Conservation (phyloP, 2,888 invertebrate species). For the Apocheima hispidaria region DNA sequence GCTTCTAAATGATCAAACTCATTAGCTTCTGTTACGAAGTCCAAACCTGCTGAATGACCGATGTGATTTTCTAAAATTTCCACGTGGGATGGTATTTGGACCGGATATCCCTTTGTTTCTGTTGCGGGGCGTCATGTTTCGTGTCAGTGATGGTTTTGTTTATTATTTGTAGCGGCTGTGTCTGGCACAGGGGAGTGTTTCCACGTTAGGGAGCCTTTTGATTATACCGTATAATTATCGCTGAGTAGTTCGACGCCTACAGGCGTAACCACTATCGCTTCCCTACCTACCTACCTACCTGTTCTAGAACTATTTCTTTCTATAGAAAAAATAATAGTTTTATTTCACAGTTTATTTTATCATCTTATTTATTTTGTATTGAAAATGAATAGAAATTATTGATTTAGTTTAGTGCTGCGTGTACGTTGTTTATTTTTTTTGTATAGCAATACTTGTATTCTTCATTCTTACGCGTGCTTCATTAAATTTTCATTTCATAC, state of each 20-base stretch:
- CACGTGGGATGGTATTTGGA: constrained; percentile 54
- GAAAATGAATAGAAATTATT: neutral
- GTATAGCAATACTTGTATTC: too few relatives aligned
- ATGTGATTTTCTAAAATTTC: constrained; percentile 52
- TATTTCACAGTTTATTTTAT: neutral
- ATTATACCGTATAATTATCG: constrained; percentile 62
- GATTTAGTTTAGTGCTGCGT: neutral
- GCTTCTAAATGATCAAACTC: constrained; percentile 33
- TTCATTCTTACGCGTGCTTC: constrained; percentile 4
- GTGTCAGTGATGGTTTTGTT: constrained; percentile 73
- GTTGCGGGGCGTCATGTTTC: constrained; percentile 68
- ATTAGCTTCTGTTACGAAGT: constrained; percentile 31
- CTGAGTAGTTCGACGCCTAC: constrained; percentile 49
- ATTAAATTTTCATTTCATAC: neutral
- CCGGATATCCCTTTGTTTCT: constrained; percentile 78
- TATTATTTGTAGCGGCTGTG: constrained; percentile 70
- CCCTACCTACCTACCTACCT: too few relatives aligned
- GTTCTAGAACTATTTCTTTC: neutral
- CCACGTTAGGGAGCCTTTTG: constrained; percentile 65
- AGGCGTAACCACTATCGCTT: constrained; percentile 9
- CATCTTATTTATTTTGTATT: neutral
- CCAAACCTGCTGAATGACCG: constrained; percentile 35
- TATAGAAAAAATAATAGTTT: neutral
- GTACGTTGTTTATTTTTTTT: neutral
- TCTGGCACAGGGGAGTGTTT: constrained; percentile 57